phyloP scores from a whole-genome alignment of 2,113 vertebrate genomes.

The Centrocercus urophasianus region DNA sequence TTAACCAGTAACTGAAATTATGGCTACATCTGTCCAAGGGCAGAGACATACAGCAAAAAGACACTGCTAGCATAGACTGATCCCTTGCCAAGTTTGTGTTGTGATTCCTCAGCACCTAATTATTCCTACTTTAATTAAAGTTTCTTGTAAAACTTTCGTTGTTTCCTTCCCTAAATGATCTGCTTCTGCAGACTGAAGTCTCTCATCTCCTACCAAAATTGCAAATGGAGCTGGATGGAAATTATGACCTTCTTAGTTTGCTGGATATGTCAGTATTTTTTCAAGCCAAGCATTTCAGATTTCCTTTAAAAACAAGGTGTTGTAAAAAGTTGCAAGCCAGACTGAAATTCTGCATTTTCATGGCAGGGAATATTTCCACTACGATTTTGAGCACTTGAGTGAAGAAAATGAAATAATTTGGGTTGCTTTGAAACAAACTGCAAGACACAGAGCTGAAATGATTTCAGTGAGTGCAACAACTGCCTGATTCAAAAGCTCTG shows the following conservation, averaged over 20 bases:
- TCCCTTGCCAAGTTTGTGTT: conserved; percentile 12
- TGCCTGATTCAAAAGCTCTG: background rate
- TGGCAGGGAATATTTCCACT: background rate
- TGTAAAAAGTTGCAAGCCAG: background rate
- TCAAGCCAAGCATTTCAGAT: background rate
- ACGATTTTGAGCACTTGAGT: background rate
- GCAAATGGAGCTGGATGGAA: conserved; percentile 35
- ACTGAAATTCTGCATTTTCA: background rate
- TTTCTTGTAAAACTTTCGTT: conserved; percentile 36
- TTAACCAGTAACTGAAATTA: conserved; percentile 70
- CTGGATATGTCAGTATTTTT: background rate
- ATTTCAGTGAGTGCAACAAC: background rate
- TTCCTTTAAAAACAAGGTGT: background rate
- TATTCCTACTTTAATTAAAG: conserved; percentile 60
- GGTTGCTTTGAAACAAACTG: background rate
- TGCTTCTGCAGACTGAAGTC: conserved; percentile 35
- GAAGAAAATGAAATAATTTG: background rate
- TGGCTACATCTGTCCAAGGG: conserved; percentile 45
- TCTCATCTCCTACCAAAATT: conserved; percentile 40
- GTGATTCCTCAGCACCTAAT: conserved; percentile 60
- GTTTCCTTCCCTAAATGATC: conserved; percentile 40
- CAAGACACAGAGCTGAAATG: background rate
- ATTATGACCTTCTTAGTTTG: conserved; percentile 4
- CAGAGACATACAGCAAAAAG: conserved; percentile 42
- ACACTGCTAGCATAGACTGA: conserved; percentile 36